phyloP scores from a whole-genome alignment of 2,113 vertebrate species.

The Athene cunicularia region DNA sequence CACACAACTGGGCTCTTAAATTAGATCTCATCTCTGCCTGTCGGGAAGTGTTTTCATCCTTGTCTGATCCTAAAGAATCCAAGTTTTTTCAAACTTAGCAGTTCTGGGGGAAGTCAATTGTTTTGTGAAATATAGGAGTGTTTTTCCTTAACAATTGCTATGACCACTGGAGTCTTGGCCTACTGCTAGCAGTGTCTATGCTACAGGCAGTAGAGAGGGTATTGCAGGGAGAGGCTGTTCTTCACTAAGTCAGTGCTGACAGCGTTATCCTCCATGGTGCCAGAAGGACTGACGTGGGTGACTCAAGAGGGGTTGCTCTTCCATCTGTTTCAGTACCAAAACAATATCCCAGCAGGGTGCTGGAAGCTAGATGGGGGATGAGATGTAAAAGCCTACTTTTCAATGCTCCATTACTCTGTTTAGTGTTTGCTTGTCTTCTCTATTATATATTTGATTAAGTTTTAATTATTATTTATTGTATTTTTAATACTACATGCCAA shows the following conservation, averaged over 20 bases:
- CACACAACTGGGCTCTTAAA: not conserved
- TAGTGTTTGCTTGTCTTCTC: conserved; percentile 27
- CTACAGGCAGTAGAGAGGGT: not conserved
- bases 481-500: not conserved
- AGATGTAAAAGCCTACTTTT: conserved; percentile 47
- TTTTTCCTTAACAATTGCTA: not conserved
- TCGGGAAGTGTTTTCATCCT: not conserved
- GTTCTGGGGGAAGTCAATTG: not conserved
- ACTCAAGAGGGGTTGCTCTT: conserved; percentile 15
- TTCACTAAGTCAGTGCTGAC: not conserved
- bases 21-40: not conserved
- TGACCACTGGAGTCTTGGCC: not conserved
- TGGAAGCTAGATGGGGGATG: not conserved
- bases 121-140: not conserved
- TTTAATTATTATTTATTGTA: conserved; percentile 51
- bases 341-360: conserved; percentile 51
- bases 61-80: not conserved
- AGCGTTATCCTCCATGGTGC: not conserved
- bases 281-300: conserved; percentile 18
- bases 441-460: conserved; percentile 19
- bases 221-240: not conserved
- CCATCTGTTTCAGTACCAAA: not conserved
- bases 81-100: not conserved
- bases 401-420: conserved; percentile 25
- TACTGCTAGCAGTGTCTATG: not conserved